These are phyloP conservation scores for Agriotes lineatus DNA, from an alignment of 2,888 invertebrate species.

Conservation along the genomic window DNA sequence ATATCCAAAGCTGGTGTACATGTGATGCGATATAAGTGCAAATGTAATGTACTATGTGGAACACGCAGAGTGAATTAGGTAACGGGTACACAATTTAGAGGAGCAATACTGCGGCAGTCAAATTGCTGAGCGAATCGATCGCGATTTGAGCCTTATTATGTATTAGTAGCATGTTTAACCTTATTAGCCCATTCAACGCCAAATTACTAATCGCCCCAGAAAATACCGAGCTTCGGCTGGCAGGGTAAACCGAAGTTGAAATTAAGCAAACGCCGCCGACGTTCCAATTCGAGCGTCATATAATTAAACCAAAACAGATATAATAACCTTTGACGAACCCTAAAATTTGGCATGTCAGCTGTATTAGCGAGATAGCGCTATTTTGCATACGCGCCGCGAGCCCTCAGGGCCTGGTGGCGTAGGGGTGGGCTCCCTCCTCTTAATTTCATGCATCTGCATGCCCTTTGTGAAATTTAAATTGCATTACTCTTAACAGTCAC, in stretches of 20 bases:
- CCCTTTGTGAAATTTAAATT: slow-evolving; percentile 34
- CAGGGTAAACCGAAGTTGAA: neutral
- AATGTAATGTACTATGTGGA: too few relatives aligned
- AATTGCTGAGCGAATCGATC: too few relatives aligned
- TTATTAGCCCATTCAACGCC: too few relatives aligned
- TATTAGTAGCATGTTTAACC: too few relatives aligned
- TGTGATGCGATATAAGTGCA: too few relatives aligned
- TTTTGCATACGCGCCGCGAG: slow-evolving; percentile 22
- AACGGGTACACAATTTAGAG: too few relatives aligned
- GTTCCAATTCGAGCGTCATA: neutral
- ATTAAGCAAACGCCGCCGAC: neutral
- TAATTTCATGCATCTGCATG: slow-evolving; percentile 34
- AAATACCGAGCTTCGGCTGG: too few relatives aligned
- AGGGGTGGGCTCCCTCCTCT: slow-evolving; percentile 13
- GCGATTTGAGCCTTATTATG: too few relatives aligned
- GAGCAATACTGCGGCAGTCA: too few relatives aligned
- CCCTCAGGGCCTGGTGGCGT: slow-evolving; percentile 2
- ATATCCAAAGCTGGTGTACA: too few relatives aligned
- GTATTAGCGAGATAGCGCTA: slow-evolving; percentile 19
- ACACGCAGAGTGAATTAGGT: too few relatives aligned
- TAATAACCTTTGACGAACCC: slow-evolving; percentile 4
- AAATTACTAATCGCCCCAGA: too few relatives aligned
- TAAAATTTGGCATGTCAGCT: slow-evolving; percentile 14
- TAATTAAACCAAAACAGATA: slow-evolving; percentile 20
- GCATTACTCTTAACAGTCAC: slow-evolving; percentile 22